phyloP scores from a whole-genome alignment of 1,140 invertebrate genomes.

The Drosophila elegans region DNA sequence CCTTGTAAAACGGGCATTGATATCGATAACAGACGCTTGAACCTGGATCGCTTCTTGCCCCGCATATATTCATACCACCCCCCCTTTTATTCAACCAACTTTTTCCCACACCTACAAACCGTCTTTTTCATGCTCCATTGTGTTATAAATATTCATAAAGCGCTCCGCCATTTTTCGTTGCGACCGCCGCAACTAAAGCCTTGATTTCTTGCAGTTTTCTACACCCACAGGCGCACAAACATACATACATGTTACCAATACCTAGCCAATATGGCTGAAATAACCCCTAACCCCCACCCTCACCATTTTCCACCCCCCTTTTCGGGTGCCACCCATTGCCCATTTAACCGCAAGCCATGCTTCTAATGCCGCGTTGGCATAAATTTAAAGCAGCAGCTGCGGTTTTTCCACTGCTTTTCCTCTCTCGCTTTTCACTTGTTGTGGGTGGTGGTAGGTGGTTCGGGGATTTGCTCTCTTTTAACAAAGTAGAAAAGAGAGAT shows the following conservation, averaged over 20 bases:
- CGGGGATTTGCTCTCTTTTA: constrained; percentile 32
- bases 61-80: constrained; percentile 25
- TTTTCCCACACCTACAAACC: constrained; percentile 12
- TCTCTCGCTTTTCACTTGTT: constrained; percentile 1
- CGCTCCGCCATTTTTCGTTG: constrained; percentile 64
- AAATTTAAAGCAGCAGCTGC: constrained; percentile 81
- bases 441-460: not conserved
- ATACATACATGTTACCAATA: constrained; percentile 54
- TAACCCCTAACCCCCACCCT: not conserved
- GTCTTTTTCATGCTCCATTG: constrained; percentile 79
- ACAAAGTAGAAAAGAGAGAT: constrained; percentile 2
- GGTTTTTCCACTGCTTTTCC: constrained; percentile 62
- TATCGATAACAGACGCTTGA: constrained; percentile 50
- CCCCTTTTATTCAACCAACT: not conserved
- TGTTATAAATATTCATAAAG: constrained; percentile 81
- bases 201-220: constrained; percentile 74
- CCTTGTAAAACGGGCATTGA: constrained; percentile 42
- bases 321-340: constrained; percentile 18
- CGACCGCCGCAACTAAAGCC: constrained; percentile 68
- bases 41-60: constrained; percentile 24
- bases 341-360: constrained; percentile 71
- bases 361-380: constrained; percentile 77
- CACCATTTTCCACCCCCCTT: not conserved
- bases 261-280: constrained; percentile 64
- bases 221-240: constrained; percentile 10